Conservation (phyloP, 2,797 vertebrate genomes). For the Lacerta viridis region DNA sequence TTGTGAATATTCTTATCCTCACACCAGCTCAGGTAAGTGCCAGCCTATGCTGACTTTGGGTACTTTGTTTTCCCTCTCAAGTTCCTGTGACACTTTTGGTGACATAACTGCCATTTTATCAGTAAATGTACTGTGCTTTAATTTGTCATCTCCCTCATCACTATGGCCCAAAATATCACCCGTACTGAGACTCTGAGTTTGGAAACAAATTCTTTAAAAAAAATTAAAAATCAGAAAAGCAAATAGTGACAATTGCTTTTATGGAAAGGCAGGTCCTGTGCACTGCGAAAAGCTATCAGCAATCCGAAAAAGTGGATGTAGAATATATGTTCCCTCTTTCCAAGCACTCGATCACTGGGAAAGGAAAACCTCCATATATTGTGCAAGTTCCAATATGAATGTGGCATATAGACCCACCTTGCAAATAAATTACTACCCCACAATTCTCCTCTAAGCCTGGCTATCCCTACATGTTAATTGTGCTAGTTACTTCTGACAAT, state of each 20-base stretch:
- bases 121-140: background rate
- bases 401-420: background rate
- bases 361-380: background rate
- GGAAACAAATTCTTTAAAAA: background rate
- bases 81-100: background rate
- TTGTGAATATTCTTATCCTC: background rate
- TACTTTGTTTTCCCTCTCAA: background rate
- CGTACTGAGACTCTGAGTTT: background rate
- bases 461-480: background rate
- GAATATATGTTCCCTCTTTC: background rate
- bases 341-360: background rate
- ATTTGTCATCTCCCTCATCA: background rate
- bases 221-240: constrained; percentile 38
- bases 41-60: background rate
- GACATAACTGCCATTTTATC: background rate
- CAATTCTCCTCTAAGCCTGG: background rate
- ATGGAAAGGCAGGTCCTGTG: background rate
- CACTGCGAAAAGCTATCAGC: constrained; percentile 1
- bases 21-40: constrained; percentile 10
- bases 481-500: background rate
- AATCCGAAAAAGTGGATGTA: background rate
- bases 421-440: constrained; percentile 55
- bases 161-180: background rate
- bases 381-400: background rate
- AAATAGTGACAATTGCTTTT: background rate